Base-by-base conservation (phyloP, 2,797 vertebrate genomes). In the Neosilurus hyrtlii region DNA sequence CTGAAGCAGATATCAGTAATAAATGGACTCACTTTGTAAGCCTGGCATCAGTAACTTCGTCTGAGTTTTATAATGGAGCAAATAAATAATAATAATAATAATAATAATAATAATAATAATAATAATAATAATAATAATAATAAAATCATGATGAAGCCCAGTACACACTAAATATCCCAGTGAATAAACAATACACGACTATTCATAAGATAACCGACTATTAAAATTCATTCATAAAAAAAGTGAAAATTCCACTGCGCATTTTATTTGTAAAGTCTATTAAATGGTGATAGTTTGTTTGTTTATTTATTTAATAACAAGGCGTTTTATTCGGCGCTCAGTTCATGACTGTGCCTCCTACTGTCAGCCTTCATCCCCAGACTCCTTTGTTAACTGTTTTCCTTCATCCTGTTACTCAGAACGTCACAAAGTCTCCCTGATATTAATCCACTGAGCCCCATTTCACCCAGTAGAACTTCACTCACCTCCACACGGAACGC, bases 401-500 rank as follows among this genome's bases (percentile, higher is more conserved):
- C 24, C 24, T 54, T 66, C 62, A 52, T 43, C 22, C 37, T 76
- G 70, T 66, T 67, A 74, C 65, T 61, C 8, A 62, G 26, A 66
- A 20, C 61, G 20, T 43, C 43, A 9, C 61, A 20, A 8, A n/a
- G 5, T 16, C 57, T 73, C 71, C 9, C 49, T 26, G n/a, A 9
- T 37, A 24, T 1, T 22, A 43, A 24, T 37, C 12, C 12, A 35
- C 3, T 52, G 24, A 63, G n/a, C 8, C n/a, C 2, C 10, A 20
- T n/a, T n/a, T n/a, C n/a, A 10, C 24, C 11, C 12, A 72, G 51
- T 22, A 4, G 0, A 35, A 59, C 67, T n/a, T 26, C 57, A 89
- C 96, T 96, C 92, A 99, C 97, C 96, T 98, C 96, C 86, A 98
- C 94, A 63, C 94, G 94, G 91, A 97, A 95, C 83, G 90, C 89